phyloP scores from a whole-genome alignment of 2,113 vertebrate genomes.

The Capreolus pygargus region DNA sequence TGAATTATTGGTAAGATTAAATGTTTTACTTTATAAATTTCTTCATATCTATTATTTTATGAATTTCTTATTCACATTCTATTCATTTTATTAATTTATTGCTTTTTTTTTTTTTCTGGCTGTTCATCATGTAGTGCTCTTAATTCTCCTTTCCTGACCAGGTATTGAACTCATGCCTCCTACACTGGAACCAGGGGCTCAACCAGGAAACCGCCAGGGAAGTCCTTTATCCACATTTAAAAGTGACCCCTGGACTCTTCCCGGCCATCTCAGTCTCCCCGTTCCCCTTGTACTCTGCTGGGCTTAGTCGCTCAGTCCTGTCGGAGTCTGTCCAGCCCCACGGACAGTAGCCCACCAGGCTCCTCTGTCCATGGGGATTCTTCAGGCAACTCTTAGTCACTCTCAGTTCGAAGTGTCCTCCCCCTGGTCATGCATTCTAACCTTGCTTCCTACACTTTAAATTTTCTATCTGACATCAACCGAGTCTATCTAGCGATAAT shows the following conservation, averaged over 20 bases:
- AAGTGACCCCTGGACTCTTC: neutral
- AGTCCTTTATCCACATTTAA: neutral
- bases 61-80: neutral
- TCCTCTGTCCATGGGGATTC: neutral
- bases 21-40: neutral
- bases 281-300: neutral
- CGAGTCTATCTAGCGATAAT: neutral
- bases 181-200: neutral
- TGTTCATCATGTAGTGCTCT: neutral
- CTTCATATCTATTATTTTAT: neutral
- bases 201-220: neutral
- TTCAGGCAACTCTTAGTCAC: neutral
- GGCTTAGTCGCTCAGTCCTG: neutral
- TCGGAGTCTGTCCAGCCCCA: neutral
- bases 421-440: neutral
- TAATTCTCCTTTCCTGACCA: neutral
- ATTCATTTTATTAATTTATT: neutral
- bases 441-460: neutral
- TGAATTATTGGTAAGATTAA: neutral
- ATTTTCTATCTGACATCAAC: neutral
- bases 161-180: neutral
- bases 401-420: neutral
- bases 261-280: neutral
- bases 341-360: neutral
- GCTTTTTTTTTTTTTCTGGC: neutral